These are phyloP conservation scores for Erinaceus europaeus DNA, from an alignment of 2,113 vertebrate species.

Conservation along the genomic window DNA sequence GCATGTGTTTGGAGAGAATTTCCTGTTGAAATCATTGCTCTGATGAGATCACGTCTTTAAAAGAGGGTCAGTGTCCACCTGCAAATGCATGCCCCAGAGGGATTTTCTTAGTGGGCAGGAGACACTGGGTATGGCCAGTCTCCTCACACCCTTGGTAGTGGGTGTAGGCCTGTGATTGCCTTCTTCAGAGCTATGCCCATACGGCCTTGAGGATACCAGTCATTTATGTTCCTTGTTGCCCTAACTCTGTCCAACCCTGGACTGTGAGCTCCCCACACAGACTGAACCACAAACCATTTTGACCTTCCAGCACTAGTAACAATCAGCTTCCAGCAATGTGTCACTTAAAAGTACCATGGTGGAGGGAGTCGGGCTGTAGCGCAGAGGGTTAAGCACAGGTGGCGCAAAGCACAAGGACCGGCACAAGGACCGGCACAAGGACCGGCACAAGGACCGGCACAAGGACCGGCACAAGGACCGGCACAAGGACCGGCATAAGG, in stretches of 20 bases:
- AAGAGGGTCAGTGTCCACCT: not conserved
- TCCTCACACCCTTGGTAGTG: not conserved
- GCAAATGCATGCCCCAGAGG: not conserved
- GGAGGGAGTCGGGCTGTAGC: too few relatives aligned
- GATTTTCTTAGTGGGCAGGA: not conserved
- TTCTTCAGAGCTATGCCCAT: not conserved
- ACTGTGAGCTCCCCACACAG: not conserved
- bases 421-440: too few relatives aligned
- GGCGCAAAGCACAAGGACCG: too few relatives aligned
- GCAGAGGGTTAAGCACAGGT: too few relatives aligned
- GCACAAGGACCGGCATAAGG: too few relatives aligned
- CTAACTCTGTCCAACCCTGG: not conserved
- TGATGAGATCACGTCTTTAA: not conserved
- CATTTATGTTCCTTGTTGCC: too few relatives aligned
- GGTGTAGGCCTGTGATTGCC: too few relatives aligned
- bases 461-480: too few relatives aligned
- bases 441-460: too few relatives aligned
- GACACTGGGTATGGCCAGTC: not conserved
- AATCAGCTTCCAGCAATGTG: not conserved
- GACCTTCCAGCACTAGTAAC: not conserved
- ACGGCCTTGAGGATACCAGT: not conserved
- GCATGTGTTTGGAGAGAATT: not conserved
- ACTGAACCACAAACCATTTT: not conserved
- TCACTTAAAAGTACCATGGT: not conserved
- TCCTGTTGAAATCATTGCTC: conserved; percentile 4